phyloP scores from a whole-genome alignment of 30 jellyfish, hydroid and myxozoan genomes.

The Aurelia sp. region DNA sequence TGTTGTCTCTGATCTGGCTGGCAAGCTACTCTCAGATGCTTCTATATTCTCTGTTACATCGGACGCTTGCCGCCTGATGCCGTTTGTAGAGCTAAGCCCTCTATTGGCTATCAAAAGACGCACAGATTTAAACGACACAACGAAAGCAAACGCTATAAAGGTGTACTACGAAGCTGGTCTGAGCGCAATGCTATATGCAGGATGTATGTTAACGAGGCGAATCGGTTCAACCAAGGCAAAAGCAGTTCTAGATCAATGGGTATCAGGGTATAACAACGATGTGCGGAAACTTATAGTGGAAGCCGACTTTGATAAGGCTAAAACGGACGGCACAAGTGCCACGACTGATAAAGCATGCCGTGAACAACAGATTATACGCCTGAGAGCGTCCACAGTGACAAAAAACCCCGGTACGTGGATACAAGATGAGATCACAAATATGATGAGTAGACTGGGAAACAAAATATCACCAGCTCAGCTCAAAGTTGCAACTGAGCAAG shows the following conservation, averaged over 20 bases:
- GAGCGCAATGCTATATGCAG: constrained; percentile 34
- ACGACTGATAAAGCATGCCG: constrained; percentile 23
- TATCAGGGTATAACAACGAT: constrained; percentile 29
- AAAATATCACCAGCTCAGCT: constrained; percentile 1
- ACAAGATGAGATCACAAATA: background rate
- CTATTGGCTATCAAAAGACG: constrained; percentile 19
- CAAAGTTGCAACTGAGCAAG: constrained; percentile 44
- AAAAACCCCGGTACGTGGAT: background rate
- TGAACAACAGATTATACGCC: background rate
- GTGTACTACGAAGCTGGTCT: constrained; percentile 49
- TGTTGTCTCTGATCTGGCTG: background rate
- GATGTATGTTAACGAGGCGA: constrained; percentile 11
- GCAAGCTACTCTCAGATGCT: background rate
- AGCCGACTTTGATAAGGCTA: constrained; percentile 11
- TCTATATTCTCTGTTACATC: background rate
- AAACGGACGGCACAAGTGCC: constrained; percentile 5
- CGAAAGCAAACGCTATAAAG: background rate
- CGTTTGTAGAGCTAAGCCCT: constrained; percentile 53
- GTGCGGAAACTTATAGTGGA: background rate
- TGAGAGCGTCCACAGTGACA: background rate
- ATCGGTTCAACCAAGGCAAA: constrained; percentile 14
- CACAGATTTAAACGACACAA: background rate
- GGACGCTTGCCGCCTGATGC: constrained; percentile 40
- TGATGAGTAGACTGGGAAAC: background rate
- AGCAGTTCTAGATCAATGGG: constrained; percentile 40